Conservation (phyloP, 1,140 invertebrate species). For the Orussus abietinus region DNA sequence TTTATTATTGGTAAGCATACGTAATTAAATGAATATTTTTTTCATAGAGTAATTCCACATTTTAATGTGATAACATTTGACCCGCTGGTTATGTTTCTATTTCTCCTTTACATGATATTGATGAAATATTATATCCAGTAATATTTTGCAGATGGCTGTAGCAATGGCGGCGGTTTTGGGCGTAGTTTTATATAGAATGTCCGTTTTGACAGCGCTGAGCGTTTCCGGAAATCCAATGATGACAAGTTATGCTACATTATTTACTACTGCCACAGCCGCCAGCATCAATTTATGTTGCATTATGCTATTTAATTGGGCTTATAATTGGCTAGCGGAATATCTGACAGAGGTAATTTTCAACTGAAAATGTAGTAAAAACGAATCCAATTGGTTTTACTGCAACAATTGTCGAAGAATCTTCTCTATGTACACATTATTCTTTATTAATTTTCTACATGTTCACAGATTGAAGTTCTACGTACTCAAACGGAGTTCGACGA, state of each 20-base stretch:
- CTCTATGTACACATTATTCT: conserved; percentile 1
- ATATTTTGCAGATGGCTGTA: conserved; percentile 60
- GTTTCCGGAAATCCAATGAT: conserved; percentile 61
- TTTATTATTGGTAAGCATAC: conserved; percentile 63
- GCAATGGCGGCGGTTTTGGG: conserved; percentile 84
- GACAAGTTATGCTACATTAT: conserved; percentile 70
- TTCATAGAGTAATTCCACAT: neutral
- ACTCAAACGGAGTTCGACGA: conserved; percentile 99
- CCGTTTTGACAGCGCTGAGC: conserved; percentile 70
- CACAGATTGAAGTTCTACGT: conserved; percentile 77
- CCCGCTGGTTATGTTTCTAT: conserved; percentile 8
- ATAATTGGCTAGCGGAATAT: conserved; percentile 83
- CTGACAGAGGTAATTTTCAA: conserved; percentile 71
- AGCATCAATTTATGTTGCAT: conserved; percentile 84
- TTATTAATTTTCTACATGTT: neutral
- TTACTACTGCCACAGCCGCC: conserved; percentile 81
- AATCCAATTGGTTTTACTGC: no score
- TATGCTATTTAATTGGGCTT: conserved; percentile 84
- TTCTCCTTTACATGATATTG: conserved; percentile 7
- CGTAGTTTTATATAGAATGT: conserved; percentile 90
- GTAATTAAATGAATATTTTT: neutral
- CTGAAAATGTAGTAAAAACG: conserved; percentile 1
- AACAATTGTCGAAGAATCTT: no score
- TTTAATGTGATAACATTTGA: neutral
- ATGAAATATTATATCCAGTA: no score